Base-by-base conservation (phyloP, 2,888 invertebrate genomes). In the Coecobrya sp. region DNA sequence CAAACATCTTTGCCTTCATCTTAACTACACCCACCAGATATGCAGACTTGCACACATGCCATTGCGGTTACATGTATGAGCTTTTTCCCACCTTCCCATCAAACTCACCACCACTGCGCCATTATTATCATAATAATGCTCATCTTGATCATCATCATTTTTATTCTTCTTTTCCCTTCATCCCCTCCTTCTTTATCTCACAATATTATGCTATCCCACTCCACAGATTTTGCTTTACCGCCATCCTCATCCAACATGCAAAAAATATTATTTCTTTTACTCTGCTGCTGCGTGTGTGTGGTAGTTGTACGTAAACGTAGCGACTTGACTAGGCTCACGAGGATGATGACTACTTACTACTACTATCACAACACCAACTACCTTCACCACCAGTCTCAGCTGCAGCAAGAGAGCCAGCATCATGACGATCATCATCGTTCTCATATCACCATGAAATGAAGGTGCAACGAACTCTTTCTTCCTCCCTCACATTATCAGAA, bases 381-480 rank as follows among this genome's bases (percentile, higher is more conserved):
- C 62, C 55, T 76, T 79, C 79, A 73, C 52, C 87, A 81, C 36
- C 76, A 86, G 16, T 19, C 25, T 13, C 70, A 68, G 4, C 27
- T 52, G 52, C 27, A 42, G 16, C 49, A 25, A 7, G 11, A 59
- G 59, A 8, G 22, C 2, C 65, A 65, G 59, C 30, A 82, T 59
- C 82, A 81, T 52, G 76, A 76, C 62, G 16, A 42, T 82, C 30
- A 36, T 82, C 27, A 59, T 59, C 82, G 59, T 84, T 62, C 65
- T 84, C 84, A 84, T 68, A 87, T 76, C 89, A 89, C 89, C 89
- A 89, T 91, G 86, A 91, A 87, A 89, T 70, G 88, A 94, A 93
- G 93, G 94, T 91, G 93, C 94, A 93, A 93, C 93, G 94, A 94
- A 94, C 94, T 94, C 94, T 93, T 93, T 92, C 93, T 94, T 93